phyloP scores from a whole-genome alignment of 37 sponge, comb jelly and placozoan species.

The Halichondria panicea region DNA sequence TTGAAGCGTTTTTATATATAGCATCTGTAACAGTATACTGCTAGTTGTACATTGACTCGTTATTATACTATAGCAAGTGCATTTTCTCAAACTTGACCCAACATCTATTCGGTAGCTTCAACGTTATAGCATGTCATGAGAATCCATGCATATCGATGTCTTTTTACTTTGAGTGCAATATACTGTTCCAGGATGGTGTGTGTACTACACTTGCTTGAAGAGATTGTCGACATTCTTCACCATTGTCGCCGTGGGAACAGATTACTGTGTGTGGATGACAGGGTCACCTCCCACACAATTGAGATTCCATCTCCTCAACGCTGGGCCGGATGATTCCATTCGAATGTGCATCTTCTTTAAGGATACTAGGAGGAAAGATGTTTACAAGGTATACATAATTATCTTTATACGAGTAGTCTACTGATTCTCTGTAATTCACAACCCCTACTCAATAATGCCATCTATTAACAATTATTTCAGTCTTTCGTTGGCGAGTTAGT shows the following conservation, averaged over 20 bases:
- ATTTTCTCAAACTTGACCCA: neutral
- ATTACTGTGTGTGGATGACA: constrained; percentile 80
- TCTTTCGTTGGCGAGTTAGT: too few species aligned
- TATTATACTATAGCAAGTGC: neutral
- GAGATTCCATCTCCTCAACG: constrained; percentile 82
- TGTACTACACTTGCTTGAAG: constrained; percentile 91
- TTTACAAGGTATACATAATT: constrained; percentile 55
- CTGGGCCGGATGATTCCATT: constrained; percentile 52
- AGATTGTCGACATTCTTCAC: constrained; percentile 87
- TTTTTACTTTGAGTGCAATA: neutral
- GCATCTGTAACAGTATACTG: neutral
- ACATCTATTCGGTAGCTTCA: neutral
- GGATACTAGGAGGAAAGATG: constrained; percentile 74
- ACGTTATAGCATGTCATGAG: neutral
- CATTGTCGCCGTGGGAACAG: constrained; percentile 62
- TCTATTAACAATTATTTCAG: too few species aligned
- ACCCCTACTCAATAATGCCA: too few species aligned
- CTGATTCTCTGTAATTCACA: too few species aligned
- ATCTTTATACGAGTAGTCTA: too few species aligned
- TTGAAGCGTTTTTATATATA: neutral
- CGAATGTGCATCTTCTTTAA: constrained; percentile 73
- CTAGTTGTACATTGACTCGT: neutral
- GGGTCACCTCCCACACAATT: constrained; percentile 57
- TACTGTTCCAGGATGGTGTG: constrained; percentile 78
- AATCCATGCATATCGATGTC: neutral